phyloP scores from a whole-genome alignment of 2,797 vertebrate genomes.

The Anniella stebbinsi region DNA sequence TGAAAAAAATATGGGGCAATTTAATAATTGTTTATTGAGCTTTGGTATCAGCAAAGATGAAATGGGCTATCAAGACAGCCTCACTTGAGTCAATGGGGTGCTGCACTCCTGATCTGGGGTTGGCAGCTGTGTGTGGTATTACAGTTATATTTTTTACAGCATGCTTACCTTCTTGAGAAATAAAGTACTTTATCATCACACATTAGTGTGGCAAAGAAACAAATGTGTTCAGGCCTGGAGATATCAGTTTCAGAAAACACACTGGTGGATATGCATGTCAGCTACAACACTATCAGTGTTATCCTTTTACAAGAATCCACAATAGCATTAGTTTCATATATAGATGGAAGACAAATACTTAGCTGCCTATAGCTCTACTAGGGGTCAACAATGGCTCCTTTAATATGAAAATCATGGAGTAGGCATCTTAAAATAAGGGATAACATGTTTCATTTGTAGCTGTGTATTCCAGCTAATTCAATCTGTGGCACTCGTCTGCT shows the following conservation, averaged over 20 bases:
- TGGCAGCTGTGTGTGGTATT: neutral
- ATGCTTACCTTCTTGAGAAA: neutral
- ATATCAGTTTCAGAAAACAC: neutral
- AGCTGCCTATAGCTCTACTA: neutral
- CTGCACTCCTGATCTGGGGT: neutral
- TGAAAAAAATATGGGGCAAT: neutral
- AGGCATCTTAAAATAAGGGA: rapidly evolving
- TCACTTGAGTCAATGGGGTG: neutral
- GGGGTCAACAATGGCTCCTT: neutral
- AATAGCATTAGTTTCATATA: neutral
- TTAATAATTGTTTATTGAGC: neutral
- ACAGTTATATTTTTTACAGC: neutral
- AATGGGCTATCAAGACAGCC: neutral
- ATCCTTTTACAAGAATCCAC: neutral
- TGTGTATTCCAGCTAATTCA: rapidly evolving
- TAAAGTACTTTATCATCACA: neutral
- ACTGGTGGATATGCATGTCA: rapidly evolving
- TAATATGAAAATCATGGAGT: rapidly evolving
- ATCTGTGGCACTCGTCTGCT: rapidly evolving
- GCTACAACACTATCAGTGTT: rapidly evolving
- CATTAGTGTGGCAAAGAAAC: rapidly evolving
- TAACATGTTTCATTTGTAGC: rapidly evolving
- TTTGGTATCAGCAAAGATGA: neutral
- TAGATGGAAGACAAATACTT: neutral
- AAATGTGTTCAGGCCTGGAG: neutral